Base-by-base conservation (phyloP, 2,797 vertebrate genomes). In the Intellagama lesueurii region DNA sequence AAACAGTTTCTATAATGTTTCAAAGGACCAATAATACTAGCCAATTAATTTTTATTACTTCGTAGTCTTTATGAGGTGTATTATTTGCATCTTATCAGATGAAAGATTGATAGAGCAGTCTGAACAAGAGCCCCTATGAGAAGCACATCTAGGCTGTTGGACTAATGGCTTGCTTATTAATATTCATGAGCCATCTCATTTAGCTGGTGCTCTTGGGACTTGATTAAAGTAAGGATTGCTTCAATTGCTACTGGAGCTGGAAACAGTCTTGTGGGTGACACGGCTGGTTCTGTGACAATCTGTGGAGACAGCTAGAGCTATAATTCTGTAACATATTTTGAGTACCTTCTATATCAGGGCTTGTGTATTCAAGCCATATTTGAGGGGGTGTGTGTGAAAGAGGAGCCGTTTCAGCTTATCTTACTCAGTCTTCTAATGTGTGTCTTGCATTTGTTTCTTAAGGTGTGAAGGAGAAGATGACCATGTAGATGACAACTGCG, bases 381-480 rank as follows among this genome's bases (percentile, higher is more conserved):
- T 88, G 19, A 24, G 56, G 73, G 19, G 16, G 60, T 9, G 17
- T 0, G 0, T 40, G 30, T 56, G 26, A 4, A 81, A 87, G 52
- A 56, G 35, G 24, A 40, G 19, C 79, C 2, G 0, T 68, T 8
- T 81, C 85, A 40, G 60, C 3, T 28, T 12, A 0, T 60, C 85
- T n/a, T 19, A 32, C 35, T 85, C 80, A 5, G 72, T 49, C 70
- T 70, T 91, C 86, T 94, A 86, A 95, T 80, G 24, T 64, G 4
- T 2, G 19, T 70, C 92, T 87, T 96, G 81, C 95, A 94, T 96
- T 95, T 92, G 77, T 87, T 96, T 94, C 96, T 96, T 93, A 97
- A 98, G 98, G 98, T 98, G 96, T 98, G 95, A 97, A 95, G 97
- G 97, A 98, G 97, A 97, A 96, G 97, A 98, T 97, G 98, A 99